Conservation (phyloP, 2,797 vertebrate species). For the Sebastes hubbsi region DNA sequence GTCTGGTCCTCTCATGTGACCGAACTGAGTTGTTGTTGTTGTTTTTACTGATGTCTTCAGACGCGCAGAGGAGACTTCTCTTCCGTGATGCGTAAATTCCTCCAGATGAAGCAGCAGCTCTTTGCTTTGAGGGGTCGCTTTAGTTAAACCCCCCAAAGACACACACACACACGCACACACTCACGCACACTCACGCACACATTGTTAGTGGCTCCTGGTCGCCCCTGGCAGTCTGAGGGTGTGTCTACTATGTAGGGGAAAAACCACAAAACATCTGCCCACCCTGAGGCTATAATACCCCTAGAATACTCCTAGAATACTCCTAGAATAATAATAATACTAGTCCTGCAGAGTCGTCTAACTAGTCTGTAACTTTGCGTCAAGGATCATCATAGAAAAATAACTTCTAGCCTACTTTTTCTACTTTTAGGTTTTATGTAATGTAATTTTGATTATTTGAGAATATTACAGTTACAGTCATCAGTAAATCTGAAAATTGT, state of each 20-base stretch:
- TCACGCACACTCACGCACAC: not conserved
- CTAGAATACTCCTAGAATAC: not conserved
- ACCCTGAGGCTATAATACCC: not conserved
- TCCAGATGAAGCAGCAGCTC: constrained; percentile 16
- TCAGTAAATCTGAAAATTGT: not conserved
- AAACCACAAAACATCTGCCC: constrained; percentile 63
- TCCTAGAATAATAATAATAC: not conserved
- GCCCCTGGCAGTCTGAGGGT: constrained; percentile 48
- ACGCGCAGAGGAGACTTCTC: not conserved
- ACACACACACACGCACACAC: too few species aligned
- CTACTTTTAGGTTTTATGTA: not conserved
- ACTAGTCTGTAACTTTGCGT: not conserved
- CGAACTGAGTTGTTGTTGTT: not conserved
- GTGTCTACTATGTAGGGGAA: constrained; percentile 53
- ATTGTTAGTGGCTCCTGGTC: constrained; percentile 28
- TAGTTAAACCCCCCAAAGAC: not conserved
- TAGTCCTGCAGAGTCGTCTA: not conserved
- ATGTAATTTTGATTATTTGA: not conserved
- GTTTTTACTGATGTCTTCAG: not conserved
- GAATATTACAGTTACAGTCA: not conserved
- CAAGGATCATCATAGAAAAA: not conserved
- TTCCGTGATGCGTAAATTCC: constrained; percentile 12
- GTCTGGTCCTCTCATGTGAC: constrained; percentile 10
- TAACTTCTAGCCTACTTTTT: not conserved
- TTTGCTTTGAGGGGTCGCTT: not conserved